Evolutionary conservation across 2,888 invertebrate genomes (phyloP).

Genomic region (Amphipoea oculea): DNA sequence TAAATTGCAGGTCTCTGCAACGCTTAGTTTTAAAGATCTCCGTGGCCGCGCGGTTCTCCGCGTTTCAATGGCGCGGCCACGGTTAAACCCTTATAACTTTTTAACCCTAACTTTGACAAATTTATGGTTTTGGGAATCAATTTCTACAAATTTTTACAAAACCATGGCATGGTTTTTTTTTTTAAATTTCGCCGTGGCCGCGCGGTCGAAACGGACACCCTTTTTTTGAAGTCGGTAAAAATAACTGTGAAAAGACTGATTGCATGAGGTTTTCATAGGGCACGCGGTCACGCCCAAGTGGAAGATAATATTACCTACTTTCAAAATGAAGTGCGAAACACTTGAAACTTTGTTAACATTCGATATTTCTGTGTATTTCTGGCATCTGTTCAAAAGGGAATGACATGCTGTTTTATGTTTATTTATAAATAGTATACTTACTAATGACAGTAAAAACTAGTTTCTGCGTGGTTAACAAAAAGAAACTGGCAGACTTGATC

Average conservation of each 20-base stretch:
- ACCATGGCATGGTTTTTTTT: no score
- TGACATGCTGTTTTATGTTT: constrained; percentile 35
- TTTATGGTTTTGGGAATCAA: no score
- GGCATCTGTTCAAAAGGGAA: constrained; percentile 41
- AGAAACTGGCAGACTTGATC: constrained; percentile 9
- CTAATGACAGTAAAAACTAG: constrained; percentile 25
- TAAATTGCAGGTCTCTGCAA: no score
- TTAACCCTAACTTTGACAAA: no score
- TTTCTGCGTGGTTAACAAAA: constrained; percentile 5
- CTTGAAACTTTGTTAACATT: not conserved
- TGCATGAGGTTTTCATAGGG: not conserved
- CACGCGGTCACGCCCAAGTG: not conserved
- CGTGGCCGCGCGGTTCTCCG: no score
- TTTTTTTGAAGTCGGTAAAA: not conserved
- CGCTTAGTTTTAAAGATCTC: no score
- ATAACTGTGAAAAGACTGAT: not conserved
- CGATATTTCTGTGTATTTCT: constrained; percentile 5
- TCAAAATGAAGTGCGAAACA: not conserved
- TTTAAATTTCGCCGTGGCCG: no score
- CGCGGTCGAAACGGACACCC: no score
- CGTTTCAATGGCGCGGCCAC: no score
- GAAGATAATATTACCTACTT: not conserved
- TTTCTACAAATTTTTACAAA: no score
- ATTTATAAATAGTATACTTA: constrained; percentile 26
- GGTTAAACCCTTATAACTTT: no score